phyloP scores from a whole-genome alignment of 1,140 invertebrate species.

The Drosophila sturtevanti region DNA sequence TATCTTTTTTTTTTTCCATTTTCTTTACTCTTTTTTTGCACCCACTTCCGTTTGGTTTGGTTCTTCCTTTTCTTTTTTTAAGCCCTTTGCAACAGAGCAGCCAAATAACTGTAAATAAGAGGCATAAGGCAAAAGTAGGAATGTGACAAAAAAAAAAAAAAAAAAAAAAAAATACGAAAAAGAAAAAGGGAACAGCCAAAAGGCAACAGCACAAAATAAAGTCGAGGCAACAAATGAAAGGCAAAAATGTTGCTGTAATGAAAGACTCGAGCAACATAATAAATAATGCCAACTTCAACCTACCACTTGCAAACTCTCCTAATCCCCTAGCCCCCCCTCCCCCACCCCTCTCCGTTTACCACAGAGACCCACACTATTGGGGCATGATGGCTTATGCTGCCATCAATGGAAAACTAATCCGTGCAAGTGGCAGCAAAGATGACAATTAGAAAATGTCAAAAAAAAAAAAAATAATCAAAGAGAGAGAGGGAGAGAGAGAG shows the following conservation, averaged over 20 bases:
- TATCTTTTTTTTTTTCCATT: slow-evolving; percentile 9
- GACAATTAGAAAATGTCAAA: slow-evolving; percentile 49
- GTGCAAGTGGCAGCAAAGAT: slow-evolving; percentile 17
- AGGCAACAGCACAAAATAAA: too few species aligned
- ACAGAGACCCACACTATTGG: slow-evolving; percentile 2
- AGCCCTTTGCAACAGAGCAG: slow-evolving; percentile 26
- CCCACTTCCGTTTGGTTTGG: slow-evolving; percentile 23
- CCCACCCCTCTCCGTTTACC: neutral
- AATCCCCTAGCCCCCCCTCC: neutral
- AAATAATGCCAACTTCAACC: slow-evolving; percentile 71
- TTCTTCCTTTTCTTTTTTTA: neutral
- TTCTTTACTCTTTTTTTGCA: slow-evolving; percentile 37
- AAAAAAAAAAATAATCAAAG: slow-evolving; percentile 12
- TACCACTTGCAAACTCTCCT: slow-evolving; percentile 36
- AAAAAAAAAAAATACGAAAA: slow-evolving; percentile 7
- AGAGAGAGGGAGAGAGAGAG: slow-evolving; percentile 26
- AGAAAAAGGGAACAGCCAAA: neutral
- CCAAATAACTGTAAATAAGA: slow-evolving; percentile 77
- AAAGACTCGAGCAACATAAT: slow-evolving; percentile 80
- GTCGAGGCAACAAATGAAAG: slow-evolving; percentile 64
- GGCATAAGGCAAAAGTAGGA: slow-evolving; percentile 39
- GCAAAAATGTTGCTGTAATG: slow-evolving; percentile 74
- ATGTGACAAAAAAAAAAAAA: slow-evolving; percentile 47
- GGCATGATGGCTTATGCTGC: neutral
- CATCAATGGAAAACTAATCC: slow-evolving; percentile 45